Base-by-base conservation (phyloP, 37 sponge, comb jelly and placozoan genomes). In the Ephydatia muelleri region DNA sequence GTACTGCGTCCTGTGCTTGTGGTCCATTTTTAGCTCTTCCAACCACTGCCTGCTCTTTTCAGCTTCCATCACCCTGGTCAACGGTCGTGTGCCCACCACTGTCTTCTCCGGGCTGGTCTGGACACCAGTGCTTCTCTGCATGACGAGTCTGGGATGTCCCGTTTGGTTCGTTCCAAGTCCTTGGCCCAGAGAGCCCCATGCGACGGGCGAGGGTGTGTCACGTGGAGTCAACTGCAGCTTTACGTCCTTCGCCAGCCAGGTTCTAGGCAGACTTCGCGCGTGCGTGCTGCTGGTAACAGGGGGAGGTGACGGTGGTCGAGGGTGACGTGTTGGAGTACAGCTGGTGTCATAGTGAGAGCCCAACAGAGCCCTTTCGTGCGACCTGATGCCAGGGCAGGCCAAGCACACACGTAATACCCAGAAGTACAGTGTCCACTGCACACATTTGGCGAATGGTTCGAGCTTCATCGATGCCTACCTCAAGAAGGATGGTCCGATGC, bases 1-100 rank as follows among this genome's bases (percentile, higher is more conserved):
- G 57, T 57, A 57, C 16, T 57, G 57, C 16, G 19, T 57, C 16
- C 16, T 57, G 57, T 57, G 57, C 47, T 81, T 72, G 36, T 69
- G 32, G 25, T 83, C 74, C 12, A 8, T 33, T 65, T 83, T 83
- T 26, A 83, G 65, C 5, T 40, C 48, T 5, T 83, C 74, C 83
- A 83, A 19, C 83, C 83, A 72, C 65, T 73, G 14, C 47, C 47
- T 73, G 49, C 30, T 31, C 31, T 26, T 13, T 33, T 23, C 31
- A 14, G 64, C 79, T 27, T 49, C 79, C 57, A 57, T 57, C 57
- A 57, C 57, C 57, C 57, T 57, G 6, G 57, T 57, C 57, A 4
- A 19, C 0, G 57, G 57, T 1, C 14, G 6, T 57, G 12, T 57
- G 57, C 16, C 57, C 14, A 11, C 19, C 6, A n/a, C n/a, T n/a